Evolutionary conservation across 2,888 invertebrate species (phyloP), one percentile per base, ranked within the genome.

Genomic region (Microplitis manilae): DNA sequence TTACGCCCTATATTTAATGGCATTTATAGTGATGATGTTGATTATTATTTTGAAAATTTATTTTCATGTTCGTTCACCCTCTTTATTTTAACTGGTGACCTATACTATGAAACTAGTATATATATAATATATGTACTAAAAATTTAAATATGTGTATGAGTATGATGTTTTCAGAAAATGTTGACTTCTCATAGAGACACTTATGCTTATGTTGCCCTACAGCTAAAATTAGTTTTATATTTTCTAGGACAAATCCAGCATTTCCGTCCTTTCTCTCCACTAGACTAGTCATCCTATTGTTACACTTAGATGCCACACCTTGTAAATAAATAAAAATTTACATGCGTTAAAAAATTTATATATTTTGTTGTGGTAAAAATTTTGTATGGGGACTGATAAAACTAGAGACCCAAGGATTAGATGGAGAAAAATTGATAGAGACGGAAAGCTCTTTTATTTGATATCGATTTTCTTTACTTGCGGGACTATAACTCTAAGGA

Each of bases 211-310:
- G 67, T 41, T 30, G 41, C 62, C 17, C 69, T 50, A 50, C 50
- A 50, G 68, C 77, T 77, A 77, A 77, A 77, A 77, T 77, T 77
- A 77, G 77, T 74, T 74, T 77, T 70, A 73, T 73, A 77, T 77
- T 77, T 74, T 74, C 77, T 70, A 20, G 67, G 74, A 74, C 74
- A 64, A 77, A 73, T 76, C 72, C 71, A 72, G 68, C 62, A 68
- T 68, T 77, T 77, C 65, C 73, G 68, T 74, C 39, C 65, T 65
- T 73, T 73, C 17, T 40, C 64, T 62, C 59, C 50, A 40, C 59
- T 38, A 20, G 20, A 20, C 20, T 20, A 41, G 5, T 38, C 62
- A 30, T 38, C 38, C 20, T 20, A 30, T 13, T 65, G 38, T 65
- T 65, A 65, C 38, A 38, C 65, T 65, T 65, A 65, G 30, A 50